Evolutionary conservation across 2,113 vertebrate species (phyloP).

Genomic region (Thalassoma bifasciatum): DNA sequence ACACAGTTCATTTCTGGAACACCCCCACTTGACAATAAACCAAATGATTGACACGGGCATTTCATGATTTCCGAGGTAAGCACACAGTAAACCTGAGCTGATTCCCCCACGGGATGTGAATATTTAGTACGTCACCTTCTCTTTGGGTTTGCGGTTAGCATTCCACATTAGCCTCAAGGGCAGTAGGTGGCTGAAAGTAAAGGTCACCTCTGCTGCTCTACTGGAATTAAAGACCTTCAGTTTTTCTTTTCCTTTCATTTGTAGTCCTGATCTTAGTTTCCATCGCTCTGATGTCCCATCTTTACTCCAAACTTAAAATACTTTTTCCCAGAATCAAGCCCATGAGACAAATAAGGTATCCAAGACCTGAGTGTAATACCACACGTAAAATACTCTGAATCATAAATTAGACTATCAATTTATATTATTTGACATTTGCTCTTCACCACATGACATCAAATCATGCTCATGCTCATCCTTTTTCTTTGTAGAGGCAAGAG

Average conservation of each 20-base stretch:
- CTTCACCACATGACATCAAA: slow-evolving; percentile 8
- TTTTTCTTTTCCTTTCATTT: slow-evolving; percentile 40
- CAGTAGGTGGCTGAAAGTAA: slow-evolving; percentile 29
- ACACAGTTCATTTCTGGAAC: not conserved
- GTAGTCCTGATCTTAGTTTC: slow-evolving; percentile 51
- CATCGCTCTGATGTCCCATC: slow-evolving; percentile 40
- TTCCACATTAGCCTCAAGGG: slow-evolving; percentile 48
- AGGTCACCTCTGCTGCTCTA: slow-evolving; percentile 58
- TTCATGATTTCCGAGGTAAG: not conserved
- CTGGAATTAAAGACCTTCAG: slow-evolving; percentile 28
- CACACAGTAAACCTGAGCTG: not conserved
- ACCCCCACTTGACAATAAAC: slow-evolving; percentile 11
- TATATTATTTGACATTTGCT: slow-evolving; percentile 2
- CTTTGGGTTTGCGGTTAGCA: slow-evolving; percentile 32
- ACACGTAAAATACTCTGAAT: not conserved
- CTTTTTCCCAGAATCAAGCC: slow-evolving; percentile 30
- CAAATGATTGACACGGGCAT: not conserved
- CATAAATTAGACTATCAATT: slow-evolving; percentile 36
- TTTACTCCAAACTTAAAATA: slow-evolving; percentile 11
- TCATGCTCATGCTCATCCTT: not conserved
- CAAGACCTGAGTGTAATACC: slow-evolving; percentile 5
- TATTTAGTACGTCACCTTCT: not conserved
- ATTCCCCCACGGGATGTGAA: slow-evolving; percentile 19
- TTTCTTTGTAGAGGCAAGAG: not conserved
- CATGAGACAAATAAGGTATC: slow-evolving; percentile 37